Evolutionary conservation across 30 jellyfish, hydroid and myxozoan species (phyloP).

Genomic region (Sanderia malayensis): DNA sequence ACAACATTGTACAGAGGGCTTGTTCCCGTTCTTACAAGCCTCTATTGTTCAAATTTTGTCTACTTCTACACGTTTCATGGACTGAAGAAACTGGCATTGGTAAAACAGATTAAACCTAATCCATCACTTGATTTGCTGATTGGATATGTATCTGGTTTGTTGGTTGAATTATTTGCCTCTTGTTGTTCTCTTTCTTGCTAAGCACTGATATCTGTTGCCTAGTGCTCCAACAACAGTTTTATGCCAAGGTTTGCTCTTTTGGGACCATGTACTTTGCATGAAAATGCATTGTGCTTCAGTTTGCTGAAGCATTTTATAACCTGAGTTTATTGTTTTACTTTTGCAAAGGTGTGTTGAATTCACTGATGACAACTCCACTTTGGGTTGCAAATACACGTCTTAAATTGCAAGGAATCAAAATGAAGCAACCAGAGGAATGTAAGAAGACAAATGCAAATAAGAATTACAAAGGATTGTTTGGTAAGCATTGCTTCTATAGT

Average conservation of each 20-base stretch:
- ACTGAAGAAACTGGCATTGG: slow-evolving; percentile 46
- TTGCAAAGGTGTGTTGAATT: slow-evolving; percentile 71
- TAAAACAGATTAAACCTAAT: slow-evolving; percentile 40
- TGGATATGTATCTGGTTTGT: slow-evolving; percentile 84
- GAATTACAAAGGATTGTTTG: slow-evolving; percentile 49
- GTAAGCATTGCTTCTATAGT: slow-evolving; percentile 22
- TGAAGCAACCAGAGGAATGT: slow-evolving; percentile 7
- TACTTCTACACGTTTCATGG: slow-evolving; percentile 92
- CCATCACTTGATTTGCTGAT: slow-evolving; percentile 63
- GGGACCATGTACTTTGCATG: neutral
- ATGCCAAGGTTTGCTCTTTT: neutral
- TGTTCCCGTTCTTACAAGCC: slow-evolving; percentile 84
- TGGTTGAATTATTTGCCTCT: neutral
- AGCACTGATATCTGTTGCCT: neutral
- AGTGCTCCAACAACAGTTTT: neutral
- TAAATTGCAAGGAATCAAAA: slow-evolving; percentile 76
- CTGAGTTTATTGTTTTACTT: neutral
- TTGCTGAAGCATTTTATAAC: neutral
- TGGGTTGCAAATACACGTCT: slow-evolving; percentile 96
- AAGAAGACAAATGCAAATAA: neutral
- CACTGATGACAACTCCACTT: slow-evolving; percentile 86
- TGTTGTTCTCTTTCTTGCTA: too few species aligned
- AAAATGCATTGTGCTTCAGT: neutral
- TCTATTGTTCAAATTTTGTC: slow-evolving; percentile 93
- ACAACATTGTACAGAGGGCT: slow-evolving; percentile 83